Percentiles rank a stretch among this genome's conserved stretches.
These are phyloP conservation scores for Hylaeus volcanicus DNA, from an alignment of 1,140 invertebrate genomes.

Conservation along the genomic window DNA sequence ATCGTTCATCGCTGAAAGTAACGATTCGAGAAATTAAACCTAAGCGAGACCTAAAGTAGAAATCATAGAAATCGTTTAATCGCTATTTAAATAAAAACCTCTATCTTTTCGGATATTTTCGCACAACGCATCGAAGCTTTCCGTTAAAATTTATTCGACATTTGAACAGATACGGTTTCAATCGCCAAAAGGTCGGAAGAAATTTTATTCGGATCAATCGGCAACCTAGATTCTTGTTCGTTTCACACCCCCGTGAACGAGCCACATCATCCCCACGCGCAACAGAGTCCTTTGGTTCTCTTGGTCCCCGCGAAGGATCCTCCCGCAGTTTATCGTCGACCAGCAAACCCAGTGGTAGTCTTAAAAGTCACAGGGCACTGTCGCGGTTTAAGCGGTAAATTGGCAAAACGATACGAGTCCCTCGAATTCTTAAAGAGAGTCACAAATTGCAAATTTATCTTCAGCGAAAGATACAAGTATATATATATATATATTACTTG, in stretches of 20 bases:
- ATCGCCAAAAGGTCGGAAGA: slow-evolving; percentile 52
- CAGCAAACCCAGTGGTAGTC: slow-evolving; percentile 33
- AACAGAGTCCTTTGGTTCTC: slow-evolving; percentile 46
- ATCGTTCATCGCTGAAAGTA: too few species aligned
- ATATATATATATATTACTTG: too few species aligned
- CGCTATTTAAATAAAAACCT: too few species aligned
- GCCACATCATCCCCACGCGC: slow-evolving; percentile 51
- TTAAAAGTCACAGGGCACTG: too few species aligned
- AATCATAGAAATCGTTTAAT: background rate
- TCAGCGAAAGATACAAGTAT: too few species aligned
- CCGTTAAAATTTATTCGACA: background rate
- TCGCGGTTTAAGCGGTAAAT: too few species aligned
- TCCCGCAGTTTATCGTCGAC: slow-evolving; percentile 54
- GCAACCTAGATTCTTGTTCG: slow-evolving; percentile 48
- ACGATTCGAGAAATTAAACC: too few species aligned
- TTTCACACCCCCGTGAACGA: slow-evolving; percentile 72
- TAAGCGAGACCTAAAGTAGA: too few species aligned
- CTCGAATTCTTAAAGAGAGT: too few species aligned
- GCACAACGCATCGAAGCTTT: background rate
- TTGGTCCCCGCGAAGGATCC: slow-evolving; percentile 46
- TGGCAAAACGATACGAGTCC: too few species aligned
- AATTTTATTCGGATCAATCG: slow-evolving; percentile 64
- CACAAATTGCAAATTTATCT: too few species aligned
- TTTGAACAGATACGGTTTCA: slow-evolving; percentile 17
- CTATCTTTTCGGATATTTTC: too few species aligned